These are phyloP conservation scores for Amniataba percoides DNA, from an alignment of 2,797 vertebrate genomes.

Conservation along the genomic window DNA sequence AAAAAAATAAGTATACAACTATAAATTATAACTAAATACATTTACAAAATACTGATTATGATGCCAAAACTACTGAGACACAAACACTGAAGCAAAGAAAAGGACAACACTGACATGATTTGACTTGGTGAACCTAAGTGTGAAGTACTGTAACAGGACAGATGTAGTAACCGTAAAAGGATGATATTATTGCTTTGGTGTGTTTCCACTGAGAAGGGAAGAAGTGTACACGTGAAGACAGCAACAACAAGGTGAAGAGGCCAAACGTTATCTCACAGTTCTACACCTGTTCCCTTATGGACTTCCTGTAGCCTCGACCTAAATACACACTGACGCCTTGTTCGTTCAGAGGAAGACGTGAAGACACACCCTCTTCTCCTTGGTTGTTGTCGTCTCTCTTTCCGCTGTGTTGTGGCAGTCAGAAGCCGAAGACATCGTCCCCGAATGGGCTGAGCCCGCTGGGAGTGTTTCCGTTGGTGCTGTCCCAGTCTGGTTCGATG, in stretches of 20 bases:
- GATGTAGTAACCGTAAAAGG: conserved; percentile 40
- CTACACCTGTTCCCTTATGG: conserved; percentile 47
- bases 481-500: conserved; percentile 84
- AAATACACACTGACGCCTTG: conserved; percentile 22
- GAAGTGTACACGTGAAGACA: conserved; percentile 35
- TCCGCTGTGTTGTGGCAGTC: conserved; percentile 68
- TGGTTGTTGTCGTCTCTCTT: not conserved
- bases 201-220: conserved; percentile 36
- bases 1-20: conserved; percentile 59
- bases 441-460: conserved; percentile 34
- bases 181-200: conserved; percentile 77
- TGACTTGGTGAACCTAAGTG: conserved; percentile 1
- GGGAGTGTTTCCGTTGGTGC: conserved; percentile 69
- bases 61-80: conserved; percentile 24
- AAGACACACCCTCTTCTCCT: conserved; percentile 3
- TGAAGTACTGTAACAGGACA: conserved; percentile 27
- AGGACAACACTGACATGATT: conserved; percentile 4
- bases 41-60: conserved; percentile 62
- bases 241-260: conserved; percentile 44
- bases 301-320: conserved; percentile 20
- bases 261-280: conserved; percentile 28
- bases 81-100: conserved; percentile 31
- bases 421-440: conserved; percentile 86
- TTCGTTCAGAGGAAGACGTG: conserved; percentile 21
- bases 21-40: conserved; percentile 64